These are phyloP conservation scores for Gallinago undulata DNA, from an alignment of 2,113 vertebrate genomes.

Conservation along the genomic window DNA sequence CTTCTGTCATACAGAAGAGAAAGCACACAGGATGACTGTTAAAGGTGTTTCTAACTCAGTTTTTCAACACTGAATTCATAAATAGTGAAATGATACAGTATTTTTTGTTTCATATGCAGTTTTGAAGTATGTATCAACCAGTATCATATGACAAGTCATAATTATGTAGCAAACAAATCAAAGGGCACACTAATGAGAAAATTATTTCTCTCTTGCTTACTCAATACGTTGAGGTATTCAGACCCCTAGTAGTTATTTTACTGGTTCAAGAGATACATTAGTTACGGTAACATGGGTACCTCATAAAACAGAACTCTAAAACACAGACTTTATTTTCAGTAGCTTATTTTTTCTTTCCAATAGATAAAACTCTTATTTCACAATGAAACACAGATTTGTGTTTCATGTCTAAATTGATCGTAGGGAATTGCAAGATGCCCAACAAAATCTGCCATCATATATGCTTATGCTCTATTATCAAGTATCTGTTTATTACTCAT, in stretches of 20 bases:
- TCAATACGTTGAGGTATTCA: not conserved
- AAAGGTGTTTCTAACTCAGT: not conserved
- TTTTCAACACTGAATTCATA: not conserved
- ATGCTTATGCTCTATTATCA: conserved; percentile 19
- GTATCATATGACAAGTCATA: not conserved
- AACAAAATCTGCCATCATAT: not conserved
- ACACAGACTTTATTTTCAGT: not conserved
- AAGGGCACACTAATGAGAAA: not conserved
- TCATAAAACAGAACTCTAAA: not conserved
- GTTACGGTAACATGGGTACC: not conserved
- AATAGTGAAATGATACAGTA: not conserved
- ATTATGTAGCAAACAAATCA: conserved; percentile 22
- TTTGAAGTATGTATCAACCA: not conserved
- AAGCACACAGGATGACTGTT: not conserved
- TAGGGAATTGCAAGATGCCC: not conserved
- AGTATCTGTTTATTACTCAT: conserved; percentile 16
- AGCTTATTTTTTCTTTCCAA: not conserved
- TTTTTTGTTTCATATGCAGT: not conserved
- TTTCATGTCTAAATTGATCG: not conserved
- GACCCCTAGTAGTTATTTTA: not conserved
- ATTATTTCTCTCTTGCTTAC: not conserved
- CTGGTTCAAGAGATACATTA: not conserved
- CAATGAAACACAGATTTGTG: not conserved
- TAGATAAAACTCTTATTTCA: not conserved
- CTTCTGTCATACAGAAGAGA: not conserved